phyloP scores from a whole-genome alignment of 2,113 vertebrate species.

The Manacus vitellinus region DNA sequence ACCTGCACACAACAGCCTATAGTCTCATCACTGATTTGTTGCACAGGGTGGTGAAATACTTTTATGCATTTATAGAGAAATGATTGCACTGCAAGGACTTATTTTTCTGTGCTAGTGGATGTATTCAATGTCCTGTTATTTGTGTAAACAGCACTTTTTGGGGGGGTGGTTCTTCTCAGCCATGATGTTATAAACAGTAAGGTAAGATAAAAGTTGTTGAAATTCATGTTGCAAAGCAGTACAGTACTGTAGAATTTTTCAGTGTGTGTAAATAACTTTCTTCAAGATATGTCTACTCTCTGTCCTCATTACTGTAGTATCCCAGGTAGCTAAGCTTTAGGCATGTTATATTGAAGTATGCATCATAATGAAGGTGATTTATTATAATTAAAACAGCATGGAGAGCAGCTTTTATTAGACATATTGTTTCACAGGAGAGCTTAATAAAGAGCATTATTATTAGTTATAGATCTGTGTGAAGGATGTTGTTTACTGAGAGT shows the following conservation, averaged over 20 bases:
- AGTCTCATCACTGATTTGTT: slow-evolving; percentile 81
- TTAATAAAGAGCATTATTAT: slow-evolving; percentile 80
- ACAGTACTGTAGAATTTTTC: slow-evolving; percentile 65
- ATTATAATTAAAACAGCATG: slow-evolving; percentile 80
- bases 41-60: slow-evolving; percentile 81
- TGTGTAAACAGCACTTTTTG: slow-evolving; percentile 77
- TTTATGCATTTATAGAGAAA: slow-evolving; percentile 80
- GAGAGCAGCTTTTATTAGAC: slow-evolving; percentile 74
- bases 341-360: slow-evolving; percentile 71
- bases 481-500: slow-evolving; percentile 74
- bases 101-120: slow-evolving; percentile 73
- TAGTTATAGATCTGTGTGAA: slow-evolving; percentile 78
- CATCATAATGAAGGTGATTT: slow-evolving; percentile 82
- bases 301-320: slow-evolving; percentile 73
- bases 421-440: slow-evolving; percentile 72
- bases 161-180: slow-evolving; percentile 38
- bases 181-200: slow-evolving; percentile 71
- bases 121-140: slow-evolving; percentile 75
- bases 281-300: slow-evolving; percentile 46
- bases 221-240: slow-evolving; percentile 71
- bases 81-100: slow-evolving; percentile 77
- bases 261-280: slow-evolving; percentile 75
- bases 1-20: slow-evolving; percentile 64
- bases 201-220: slow-evolving; percentile 82
- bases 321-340: slow-evolving; percentile 68